Conservation (phyloP, 2,113 vertebrate genomes). For the Rafetus swinhoei region DNA sequence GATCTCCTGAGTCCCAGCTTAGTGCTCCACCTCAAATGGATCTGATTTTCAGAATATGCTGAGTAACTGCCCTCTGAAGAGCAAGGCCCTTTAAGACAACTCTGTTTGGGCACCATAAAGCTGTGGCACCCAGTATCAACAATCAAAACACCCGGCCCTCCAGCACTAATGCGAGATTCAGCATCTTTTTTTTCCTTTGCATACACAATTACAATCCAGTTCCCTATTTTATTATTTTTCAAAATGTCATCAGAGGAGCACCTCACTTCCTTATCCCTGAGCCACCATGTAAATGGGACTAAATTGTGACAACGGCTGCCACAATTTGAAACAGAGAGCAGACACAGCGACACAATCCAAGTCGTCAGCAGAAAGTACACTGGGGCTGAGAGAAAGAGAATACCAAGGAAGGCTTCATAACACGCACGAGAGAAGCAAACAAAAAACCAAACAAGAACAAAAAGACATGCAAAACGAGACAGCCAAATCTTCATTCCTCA, state of each 20-base stretch:
- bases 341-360: not conserved
- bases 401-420: not conserved
- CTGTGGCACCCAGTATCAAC: not conserved
- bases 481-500: conserved; percentile 30
- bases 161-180: not conserved
- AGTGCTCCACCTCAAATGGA: not conserved
- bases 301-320: not conserved
- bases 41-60: not conserved
- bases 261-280: not conserved
- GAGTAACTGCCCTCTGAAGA: not conserved
- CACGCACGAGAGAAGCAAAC: conserved; percentile 33
- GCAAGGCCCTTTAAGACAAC: not conserved
- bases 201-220: not conserved
- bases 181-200: not conserved
- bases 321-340: not conserved
- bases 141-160: not conserved
- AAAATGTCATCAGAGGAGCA: not conserved
- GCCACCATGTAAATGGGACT: conserved; percentile 43
- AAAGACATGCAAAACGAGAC: conserved; percentile 63
- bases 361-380: not conserved
- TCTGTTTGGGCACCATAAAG: not conserved
- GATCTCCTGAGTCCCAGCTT: not conserved
- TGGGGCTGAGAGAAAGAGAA: not conserved
- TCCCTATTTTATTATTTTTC: not conserved
- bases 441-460: conserved; percentile 6